phyloP scores from a whole-genome alignment of 2,888 invertebrate genomes.

The Melitaea athalia region DNA sequence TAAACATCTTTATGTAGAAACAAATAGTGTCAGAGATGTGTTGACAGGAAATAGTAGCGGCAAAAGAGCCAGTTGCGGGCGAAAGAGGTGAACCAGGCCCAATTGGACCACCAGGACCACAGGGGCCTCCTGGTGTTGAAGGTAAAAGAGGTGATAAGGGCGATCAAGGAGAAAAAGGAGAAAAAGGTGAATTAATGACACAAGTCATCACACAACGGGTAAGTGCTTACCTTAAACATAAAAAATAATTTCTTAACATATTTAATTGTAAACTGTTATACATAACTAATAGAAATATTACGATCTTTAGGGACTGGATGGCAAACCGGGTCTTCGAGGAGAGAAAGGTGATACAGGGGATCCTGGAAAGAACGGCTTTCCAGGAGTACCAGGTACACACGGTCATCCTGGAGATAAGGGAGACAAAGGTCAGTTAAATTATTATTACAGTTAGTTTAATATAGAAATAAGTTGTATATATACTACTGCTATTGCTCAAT shows the following conservation, averaged over 20 bases:
- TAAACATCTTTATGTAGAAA: constrained; percentile 16
- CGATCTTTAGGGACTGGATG: constrained; percentile 33
- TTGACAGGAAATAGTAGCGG: constrained; percentile 62
- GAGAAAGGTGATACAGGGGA: constrained; percentile 63
- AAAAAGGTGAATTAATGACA: constrained; percentile 42
- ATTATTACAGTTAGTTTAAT: not conserved
- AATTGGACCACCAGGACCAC: constrained; percentile 71
- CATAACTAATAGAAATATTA: not conserved
- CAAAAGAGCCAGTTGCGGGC: constrained; percentile 52
- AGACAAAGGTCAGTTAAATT: constrained; percentile 70
- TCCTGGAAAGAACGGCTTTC: constrained; percentile 77
- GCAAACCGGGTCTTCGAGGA: constrained; percentile 51
- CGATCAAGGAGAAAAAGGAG: constrained; percentile 39
- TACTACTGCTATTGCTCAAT: not conserved
- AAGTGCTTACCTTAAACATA: not conserved
- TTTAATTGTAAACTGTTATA: not conserved
- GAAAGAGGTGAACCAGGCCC: constrained; percentile 58
- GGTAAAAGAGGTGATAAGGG: constrained; percentile 76
- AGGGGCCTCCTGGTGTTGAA: constrained; percentile 80
- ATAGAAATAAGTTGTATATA: not conserved
- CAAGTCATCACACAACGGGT: constrained; percentile 25
- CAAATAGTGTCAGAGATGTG: constrained; percentile 50
- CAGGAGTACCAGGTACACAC: constrained; percentile 86
- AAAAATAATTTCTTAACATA: not conserved
- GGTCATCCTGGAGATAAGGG: constrained; percentile 88